phyloP scores from a whole-genome alignment of 2,888 invertebrate genomes.

The Cheilosia vulpina region DNA sequence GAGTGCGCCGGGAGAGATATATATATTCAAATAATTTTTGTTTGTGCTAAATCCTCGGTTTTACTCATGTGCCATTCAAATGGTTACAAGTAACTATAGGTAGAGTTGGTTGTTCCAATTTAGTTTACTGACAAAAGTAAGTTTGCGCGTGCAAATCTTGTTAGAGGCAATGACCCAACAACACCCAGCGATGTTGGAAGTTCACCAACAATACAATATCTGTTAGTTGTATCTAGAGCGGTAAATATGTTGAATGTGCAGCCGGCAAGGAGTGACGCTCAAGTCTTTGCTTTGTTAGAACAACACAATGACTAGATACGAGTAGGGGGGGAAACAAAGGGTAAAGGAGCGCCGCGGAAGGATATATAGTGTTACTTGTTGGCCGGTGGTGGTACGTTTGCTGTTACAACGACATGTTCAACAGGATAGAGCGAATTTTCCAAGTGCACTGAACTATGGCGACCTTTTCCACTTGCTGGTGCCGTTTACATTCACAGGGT shows the following conservation, averaged over 20 bases:
- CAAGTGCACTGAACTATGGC: constrained; percentile 65
- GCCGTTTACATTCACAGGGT: constrained; percentile 43
- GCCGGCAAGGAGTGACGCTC: constrained; percentile 31
- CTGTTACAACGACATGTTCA: constrained; percentile 56
- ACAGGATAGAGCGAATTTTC: constrained; percentile 58
- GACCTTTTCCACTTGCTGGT: constrained; percentile 64
- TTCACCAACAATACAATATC: constrained; percentile 32
- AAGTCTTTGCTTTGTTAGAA: constrained; percentile 43
- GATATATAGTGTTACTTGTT: constrained; percentile 42
- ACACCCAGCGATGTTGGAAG: constrained; percentile 39
- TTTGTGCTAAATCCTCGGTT: constrained; percentile 45
- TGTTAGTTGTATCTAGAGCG: constrained; percentile 34
- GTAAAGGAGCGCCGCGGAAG: constrained; percentile 10
- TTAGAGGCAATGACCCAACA: constrained; percentile 70
- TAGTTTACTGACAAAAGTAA: constrained; percentile 48
- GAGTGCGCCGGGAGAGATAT: constrained; percentile 36
- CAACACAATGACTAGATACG: neutral
- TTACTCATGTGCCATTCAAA: constrained; percentile 20
- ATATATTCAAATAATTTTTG: constrained; percentile 7
- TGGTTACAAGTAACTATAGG: constrained; percentile 21
- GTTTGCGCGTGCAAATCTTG: constrained; percentile 64
- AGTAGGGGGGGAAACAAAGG: neutral
- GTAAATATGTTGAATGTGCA: neutral
- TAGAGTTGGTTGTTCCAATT: constrained; percentile 62
- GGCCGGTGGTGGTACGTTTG: constrained; percentile 14